Evolutionary conservation across 2,797 vertebrate genomes (phyloP).

Genomic region (Coregonus ussuriensis): DNA sequence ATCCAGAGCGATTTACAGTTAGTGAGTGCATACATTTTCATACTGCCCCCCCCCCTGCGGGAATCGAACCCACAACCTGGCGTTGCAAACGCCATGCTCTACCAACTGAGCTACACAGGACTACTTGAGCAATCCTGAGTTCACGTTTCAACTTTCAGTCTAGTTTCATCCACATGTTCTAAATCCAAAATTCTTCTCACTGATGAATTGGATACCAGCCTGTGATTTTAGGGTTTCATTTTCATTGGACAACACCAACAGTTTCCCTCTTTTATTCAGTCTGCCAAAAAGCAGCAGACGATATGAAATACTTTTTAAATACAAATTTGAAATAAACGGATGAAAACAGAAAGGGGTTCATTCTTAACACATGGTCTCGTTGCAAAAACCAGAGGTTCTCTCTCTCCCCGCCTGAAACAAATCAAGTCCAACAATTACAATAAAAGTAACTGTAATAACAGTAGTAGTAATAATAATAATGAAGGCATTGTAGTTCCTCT

Average conservation of each 20-base stretch:
- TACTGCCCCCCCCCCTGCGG: too few relatives aligned
- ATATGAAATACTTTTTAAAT: slow-evolving; percentile 33
- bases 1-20: too few relatives aligned
- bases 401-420: slow-evolving; percentile 33
- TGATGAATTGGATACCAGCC: slow-evolving; percentile 5
- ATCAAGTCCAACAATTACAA: slow-evolving; percentile 61
- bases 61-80: too few relatives aligned
- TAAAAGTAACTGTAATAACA: slow-evolving; percentile 55
- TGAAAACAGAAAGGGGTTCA: slow-evolving; percentile 47
- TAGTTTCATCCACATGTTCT: slow-evolving; percentile 8
- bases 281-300: slow-evolving; percentile 54
- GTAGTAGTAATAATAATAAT: slow-evolving; percentile 52
- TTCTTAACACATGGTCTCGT: slow-evolving; percentile 52
- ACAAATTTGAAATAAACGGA: slow-evolving; percentile 40
- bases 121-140: slow-evolving; percentile 32
- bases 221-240: slow-evolving; percentile 43
- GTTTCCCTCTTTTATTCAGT: slow-evolving; percentile 67
- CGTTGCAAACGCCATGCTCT: too few relatives aligned
- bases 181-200: slow-evolving; percentile 19
- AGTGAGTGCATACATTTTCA: too few relatives aligned
- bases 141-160: slow-evolving; percentile 19
- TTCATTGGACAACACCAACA: slow-evolving; percentile 58
- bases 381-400: slow-evolving; percentile 41
- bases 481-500: slow-evolving; percentile 71
- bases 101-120: too few relatives aligned